These are phyloP conservation scores for Drosophila greeni DNA, from an alignment of 2,888 invertebrate species.

Conservation along the genomic window DNA sequence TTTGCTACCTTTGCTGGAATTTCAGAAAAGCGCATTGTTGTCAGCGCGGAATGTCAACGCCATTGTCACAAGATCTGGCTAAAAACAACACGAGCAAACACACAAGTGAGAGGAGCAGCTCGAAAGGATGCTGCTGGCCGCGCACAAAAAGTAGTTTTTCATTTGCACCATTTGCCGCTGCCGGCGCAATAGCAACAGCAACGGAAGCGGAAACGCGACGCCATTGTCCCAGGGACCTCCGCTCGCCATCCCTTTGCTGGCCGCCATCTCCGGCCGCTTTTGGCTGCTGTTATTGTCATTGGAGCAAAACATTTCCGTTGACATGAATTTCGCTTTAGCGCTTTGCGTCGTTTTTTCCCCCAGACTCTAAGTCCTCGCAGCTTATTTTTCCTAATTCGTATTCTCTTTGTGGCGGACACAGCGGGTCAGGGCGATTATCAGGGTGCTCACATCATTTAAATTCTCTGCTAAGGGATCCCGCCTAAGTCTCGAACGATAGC, in stretches of 20 bases:
- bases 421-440: conserved; percentile 31
- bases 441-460: conserved; percentile 19
- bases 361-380: neutral
- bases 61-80: conserved; percentile 36
- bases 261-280: conserved; percentile 41
- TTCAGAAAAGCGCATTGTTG: conserved; percentile 45
- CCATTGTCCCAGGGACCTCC: conserved; percentile 51
- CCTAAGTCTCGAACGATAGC: neutral
- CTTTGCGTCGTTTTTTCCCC: conserved; percentile 14
- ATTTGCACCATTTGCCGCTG: conserved; percentile 64
- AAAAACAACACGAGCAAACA: conserved; percentile 40
- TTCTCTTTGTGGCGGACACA: conserved; percentile 17
- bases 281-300: conserved; percentile 45
- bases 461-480: neutral
- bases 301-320: conserved; percentile 62
- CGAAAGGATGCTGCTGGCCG: conserved; percentile 35
- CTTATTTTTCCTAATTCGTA: conserved; percentile 24
- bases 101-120: conserved; percentile 19
- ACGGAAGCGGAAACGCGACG: conserved; percentile 68
- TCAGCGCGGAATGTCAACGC: conserved; percentile 48
- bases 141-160: conserved; percentile 56
- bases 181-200: conserved; percentile 19
- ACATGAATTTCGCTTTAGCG: conserved; percentile 47
- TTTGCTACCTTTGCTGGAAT: conserved; percentile 24
- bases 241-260: conserved; percentile 21